Percentiles rank a stretch among this genome's conserved stretches.
These are phyloP conservation scores for Carassius carassius DNA, from an alignment of 2,113 vertebrate species.

Conservation along the genomic window DNA sequence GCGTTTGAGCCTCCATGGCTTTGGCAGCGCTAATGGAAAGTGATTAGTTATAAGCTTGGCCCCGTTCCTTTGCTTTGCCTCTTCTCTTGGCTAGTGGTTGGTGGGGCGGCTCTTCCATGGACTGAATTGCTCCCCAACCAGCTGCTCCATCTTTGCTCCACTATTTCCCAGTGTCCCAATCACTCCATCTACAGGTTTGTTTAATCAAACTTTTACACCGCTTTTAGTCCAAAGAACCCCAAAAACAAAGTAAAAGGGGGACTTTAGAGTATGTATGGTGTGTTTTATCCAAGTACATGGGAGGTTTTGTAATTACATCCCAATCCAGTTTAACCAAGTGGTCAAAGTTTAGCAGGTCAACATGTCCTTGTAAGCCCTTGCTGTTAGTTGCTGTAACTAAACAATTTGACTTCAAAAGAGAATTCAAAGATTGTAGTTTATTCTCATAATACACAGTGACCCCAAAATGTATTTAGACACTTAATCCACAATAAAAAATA, in stretches of 20 bases:
- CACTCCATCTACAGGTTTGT: not conserved
- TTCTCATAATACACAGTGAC: not conserved
- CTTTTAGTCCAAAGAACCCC: not conserved
- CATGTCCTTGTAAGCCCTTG: not conserved
- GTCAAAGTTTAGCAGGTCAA: not conserved
- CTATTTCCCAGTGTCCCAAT: not conserved
- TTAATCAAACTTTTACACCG: not conserved
- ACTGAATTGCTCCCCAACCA: not conserved
- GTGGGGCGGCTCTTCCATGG: not conserved
- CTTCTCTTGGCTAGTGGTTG: slow-evolving; percentile 36
- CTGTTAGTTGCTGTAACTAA: not conserved
- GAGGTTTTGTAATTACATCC: not conserved
- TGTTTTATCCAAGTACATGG: not conserved
- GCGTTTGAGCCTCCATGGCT: slow-evolving; percentile 6
- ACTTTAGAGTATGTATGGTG: not conserved
- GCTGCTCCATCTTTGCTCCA: not conserved
- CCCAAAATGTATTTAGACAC: not conserved
- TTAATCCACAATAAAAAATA: too few species aligned
- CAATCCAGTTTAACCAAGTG: not conserved
- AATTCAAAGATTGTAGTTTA: not conserved
- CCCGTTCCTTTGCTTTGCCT: slow-evolving; percentile 10
- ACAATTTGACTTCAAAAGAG: not conserved
- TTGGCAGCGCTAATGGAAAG: slow-evolving; percentile 43
- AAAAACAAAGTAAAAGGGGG: not conserved
- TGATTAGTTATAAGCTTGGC: slow-evolving; percentile 49